A percentile compares a stretch with the other conserved stretches of the same genome.
These are phyloP conservation scores for Phalera bucephala DNA, from an alignment of 2,888 invertebrate species.

Conservation along the genomic window DNA sequence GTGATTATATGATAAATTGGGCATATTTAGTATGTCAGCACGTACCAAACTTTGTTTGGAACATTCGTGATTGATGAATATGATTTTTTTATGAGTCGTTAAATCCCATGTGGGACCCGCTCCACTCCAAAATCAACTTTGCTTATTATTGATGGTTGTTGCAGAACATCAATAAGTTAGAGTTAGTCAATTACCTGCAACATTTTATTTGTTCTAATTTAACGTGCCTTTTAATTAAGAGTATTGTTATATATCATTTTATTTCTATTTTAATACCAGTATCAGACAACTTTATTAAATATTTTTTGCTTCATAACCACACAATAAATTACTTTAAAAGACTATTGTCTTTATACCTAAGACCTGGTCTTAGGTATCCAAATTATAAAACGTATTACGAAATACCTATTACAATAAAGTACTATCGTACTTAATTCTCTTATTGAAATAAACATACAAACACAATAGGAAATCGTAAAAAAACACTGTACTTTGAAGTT, in stretches of 20 bases:
- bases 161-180: conserved; percentile 20
- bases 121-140: conserved; percentile 26
- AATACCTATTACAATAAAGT: too few species aligned
- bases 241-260: too few species aligned
- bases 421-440: conserved; percentile 13
- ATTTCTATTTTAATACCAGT: too few species aligned
- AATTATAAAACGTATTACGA: too few species aligned
- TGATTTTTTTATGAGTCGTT: conserved; percentile 40
- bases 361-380: too few species aligned
- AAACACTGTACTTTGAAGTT: conserved; percentile 52
- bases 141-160: conserved; percentile 31
- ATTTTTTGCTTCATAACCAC: too few species aligned
- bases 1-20: conserved; percentile 36
- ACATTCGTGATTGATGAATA: conserved; percentile 38
- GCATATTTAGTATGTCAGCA: conserved; percentile 30
- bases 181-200: conserved; percentile 7
- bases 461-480: conserved; percentile 35
- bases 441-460: conserved; percentile 30
- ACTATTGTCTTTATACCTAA: too few species aligned
- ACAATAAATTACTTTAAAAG: too few species aligned
- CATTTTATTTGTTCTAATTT: neutral
- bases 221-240: neutral
- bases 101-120: conserved; percentile 29
- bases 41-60: conserved; percentile 33
- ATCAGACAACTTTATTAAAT: too few species aligned